Percentiles rank a stretch among this genome's conserved stretches.
Conservation (phyloP, 2,888 invertebrate genomes). For the Thera britannica region DNA sequence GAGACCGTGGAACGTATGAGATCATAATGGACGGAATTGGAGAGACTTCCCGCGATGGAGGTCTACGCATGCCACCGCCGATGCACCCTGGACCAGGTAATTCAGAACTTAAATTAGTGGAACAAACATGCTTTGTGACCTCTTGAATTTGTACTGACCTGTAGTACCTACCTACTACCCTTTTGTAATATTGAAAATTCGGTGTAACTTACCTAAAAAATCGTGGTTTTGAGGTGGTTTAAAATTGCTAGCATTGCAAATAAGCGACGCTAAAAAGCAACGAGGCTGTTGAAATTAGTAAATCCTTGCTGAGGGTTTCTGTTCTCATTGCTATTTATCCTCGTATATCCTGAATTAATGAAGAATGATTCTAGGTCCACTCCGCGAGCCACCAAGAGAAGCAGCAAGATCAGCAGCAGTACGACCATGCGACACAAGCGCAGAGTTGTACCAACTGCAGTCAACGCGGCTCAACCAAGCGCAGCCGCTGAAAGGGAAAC, state of each 20-base stretch:
- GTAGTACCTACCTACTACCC: too few relatives aligned
- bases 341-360: not conserved
- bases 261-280: too few relatives aligned
- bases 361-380: constrained; percentile 39
- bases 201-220: too few relatives aligned
- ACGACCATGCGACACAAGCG: constrained; percentile 93
- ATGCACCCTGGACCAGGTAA: constrained; percentile 64
- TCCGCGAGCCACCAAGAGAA: constrained; percentile 79
- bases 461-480: constrained; percentile 92
- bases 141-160: not conserved
- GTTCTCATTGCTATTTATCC: not conserved
- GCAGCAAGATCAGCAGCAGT: constrained; percentile 85
- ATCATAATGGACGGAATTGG: constrained; percentile 73
- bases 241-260: too few relatives aligned
- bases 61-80: constrained; percentile 49
- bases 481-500: constrained; percentile 94
- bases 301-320: too few relatives aligned
- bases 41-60: constrained; percentile 64
- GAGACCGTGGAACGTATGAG: constrained; percentile 77
- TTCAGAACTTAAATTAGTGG: not conserved
- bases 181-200: too few relatives aligned
- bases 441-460: constrained; percentile 93
- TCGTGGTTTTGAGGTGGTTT: too few relatives aligned
- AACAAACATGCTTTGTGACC: not conserved
- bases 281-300: too few relatives aligned